phyloP scores from a whole-genome alignment of 1,140 invertebrate species.

The Scaptomyza hsui region DNA sequence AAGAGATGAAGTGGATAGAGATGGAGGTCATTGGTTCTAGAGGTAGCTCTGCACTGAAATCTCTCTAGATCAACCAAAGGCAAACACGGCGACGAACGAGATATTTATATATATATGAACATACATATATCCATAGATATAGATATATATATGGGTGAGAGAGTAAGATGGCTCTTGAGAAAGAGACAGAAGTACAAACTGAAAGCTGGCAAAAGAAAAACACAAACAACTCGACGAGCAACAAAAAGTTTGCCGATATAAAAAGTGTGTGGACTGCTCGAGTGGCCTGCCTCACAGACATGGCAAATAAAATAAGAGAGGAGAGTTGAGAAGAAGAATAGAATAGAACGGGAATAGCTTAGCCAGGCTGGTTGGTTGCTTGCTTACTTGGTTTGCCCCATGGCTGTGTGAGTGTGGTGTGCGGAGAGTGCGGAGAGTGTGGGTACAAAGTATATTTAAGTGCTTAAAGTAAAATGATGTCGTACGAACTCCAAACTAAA shows the following conservation, averaged over 20 bases:
- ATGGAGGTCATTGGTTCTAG: constrained; percentile 25
- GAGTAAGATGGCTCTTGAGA: constrained; percentile 1
- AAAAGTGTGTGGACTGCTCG: constrained; percentile 77
- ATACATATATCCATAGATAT: not conserved
- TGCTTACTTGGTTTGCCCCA: constrained; percentile 25
- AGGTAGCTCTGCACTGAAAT: constrained; percentile 56
- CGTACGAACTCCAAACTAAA: constrained; percentile 83
- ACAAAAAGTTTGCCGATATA: constrained; percentile 79
- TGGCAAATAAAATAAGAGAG: constrained; percentile 63
- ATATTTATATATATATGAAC: constrained; percentile 27
- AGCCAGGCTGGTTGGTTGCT: constrained; percentile 35
- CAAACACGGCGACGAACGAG: constrained; percentile 36
- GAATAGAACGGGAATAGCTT: constrained; percentile 54
- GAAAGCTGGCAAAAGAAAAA: constrained; percentile 81
- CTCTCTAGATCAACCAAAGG: constrained; percentile 65
- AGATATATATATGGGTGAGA: not conserved
- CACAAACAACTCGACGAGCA: constrained; percentile 80
- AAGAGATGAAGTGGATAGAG: not conserved
- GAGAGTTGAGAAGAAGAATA: constrained; percentile 17
- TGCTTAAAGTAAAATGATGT: constrained; percentile 84
- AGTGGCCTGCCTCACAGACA: constrained; percentile 64
- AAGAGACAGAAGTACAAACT: constrained; percentile 67
- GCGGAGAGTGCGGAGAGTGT: constrained; percentile 33
- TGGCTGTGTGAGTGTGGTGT: constrained; percentile 18
- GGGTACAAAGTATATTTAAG: constrained; percentile 82